Conservation (phyloP, 2,113 vertebrate genomes). For the Gnathonemus echidnorhynchus region DNA sequence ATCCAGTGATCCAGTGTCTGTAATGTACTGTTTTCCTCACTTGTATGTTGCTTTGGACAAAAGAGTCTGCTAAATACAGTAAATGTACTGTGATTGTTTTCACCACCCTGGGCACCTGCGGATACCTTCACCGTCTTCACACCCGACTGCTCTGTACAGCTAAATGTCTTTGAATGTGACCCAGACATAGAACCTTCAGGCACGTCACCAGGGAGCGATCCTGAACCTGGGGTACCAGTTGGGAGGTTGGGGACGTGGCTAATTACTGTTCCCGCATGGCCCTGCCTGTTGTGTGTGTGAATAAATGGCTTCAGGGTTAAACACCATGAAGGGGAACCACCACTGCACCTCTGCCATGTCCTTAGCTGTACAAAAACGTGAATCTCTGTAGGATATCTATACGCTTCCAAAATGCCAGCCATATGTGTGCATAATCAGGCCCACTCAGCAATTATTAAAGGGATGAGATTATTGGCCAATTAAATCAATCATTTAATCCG, state of each 20-base stretch:
- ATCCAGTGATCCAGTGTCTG: background rate
- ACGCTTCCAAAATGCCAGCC: background rate
- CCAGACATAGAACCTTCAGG: background rate
- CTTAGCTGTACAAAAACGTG: background rate
- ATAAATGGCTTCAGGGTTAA: background rate
- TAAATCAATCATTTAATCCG: background rate
- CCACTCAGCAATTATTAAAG: background rate
- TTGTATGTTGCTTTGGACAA: background rate
- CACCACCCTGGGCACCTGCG: background rate
- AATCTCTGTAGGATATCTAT: background rate
- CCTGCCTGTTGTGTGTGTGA: background rate
- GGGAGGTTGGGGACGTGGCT: background rate
- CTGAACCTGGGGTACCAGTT: background rate
- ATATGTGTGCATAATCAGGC: background rate
- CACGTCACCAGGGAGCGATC: background rate
- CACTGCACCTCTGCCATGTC: background rate
- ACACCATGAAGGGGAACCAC: background rate
- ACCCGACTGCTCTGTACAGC: background rate
- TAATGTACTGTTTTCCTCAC: background rate
- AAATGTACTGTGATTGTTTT: background rate
- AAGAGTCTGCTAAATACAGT: background rate
- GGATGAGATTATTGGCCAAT: background rate
- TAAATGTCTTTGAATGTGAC: background rate
- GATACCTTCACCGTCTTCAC: background rate
- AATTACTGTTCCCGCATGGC: background rate